phyloP scores from a whole-genome alignment of 2,113 vertebrate genomes.

The Hyla sarda region DNA sequence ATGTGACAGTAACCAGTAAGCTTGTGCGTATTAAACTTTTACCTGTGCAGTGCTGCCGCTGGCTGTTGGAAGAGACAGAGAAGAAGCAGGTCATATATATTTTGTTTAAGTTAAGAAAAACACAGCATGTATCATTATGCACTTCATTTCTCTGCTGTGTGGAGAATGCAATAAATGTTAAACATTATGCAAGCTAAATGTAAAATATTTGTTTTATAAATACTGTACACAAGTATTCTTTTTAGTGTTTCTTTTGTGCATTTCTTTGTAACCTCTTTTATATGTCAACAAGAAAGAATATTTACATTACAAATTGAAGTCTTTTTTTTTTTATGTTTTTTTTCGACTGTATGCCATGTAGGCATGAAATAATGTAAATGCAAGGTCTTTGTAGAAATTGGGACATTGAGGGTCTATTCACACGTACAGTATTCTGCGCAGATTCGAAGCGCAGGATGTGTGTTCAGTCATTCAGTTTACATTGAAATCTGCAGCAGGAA shows the following conservation, averaged over 20 bases:
- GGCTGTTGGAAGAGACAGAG: background rate
- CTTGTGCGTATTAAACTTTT: background rate
- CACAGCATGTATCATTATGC: slow-evolving; percentile 85
- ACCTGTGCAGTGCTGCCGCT: background rate
- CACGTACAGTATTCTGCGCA: too few relatives aligned
- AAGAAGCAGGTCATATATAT: background rate
- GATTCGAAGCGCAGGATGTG: too few relatives aligned
- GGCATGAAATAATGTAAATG: too few relatives aligned
- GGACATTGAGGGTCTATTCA: too few relatives aligned
- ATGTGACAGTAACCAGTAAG: background rate
- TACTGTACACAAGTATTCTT: slow-evolving; percentile 74
- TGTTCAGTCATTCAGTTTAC: too few relatives aligned
- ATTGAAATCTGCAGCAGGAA: too few relatives aligned
- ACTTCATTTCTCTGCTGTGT: slow-evolving; percentile 90
- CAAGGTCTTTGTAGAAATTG: too few relatives aligned
- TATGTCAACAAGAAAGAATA: slow-evolving; percentile 81
- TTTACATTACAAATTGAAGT: slow-evolving; percentile 71
- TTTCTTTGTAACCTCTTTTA: slow-evolving; percentile 87
- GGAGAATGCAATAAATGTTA: slow-evolving; percentile 86
- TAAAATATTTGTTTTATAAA: slow-evolving; percentile 84
- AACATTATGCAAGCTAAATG: slow-evolving; percentile 82
- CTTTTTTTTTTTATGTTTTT: slow-evolving; percentile 55
- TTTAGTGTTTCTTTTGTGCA: slow-evolving; percentile 73
- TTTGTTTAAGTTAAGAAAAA: slow-evolving; percentile 58
- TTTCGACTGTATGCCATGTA: background rate